These are phyloP conservation scores for Watsonalla cultraria DNA, from an alignment of 2,888 invertebrate species.

Conservation along the genomic window DNA sequence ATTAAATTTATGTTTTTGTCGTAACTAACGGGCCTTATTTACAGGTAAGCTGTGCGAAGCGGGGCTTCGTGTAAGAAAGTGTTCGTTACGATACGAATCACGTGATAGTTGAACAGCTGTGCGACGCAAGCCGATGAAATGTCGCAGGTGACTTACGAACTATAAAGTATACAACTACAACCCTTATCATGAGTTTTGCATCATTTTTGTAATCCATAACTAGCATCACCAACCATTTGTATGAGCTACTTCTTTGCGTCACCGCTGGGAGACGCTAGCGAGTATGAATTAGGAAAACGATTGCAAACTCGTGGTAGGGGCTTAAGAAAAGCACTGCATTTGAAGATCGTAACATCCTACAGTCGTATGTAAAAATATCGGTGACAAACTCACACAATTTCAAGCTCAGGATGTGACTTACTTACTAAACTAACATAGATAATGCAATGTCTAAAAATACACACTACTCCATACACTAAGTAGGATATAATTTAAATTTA, in stretches of 20 bases:
- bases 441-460: conserved; percentile 78
- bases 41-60: conserved; percentile 37
- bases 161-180: conserved; percentile 41
- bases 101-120: conserved; percentile 25
- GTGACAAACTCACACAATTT: conserved; percentile 67
- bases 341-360: conserved; percentile 46
- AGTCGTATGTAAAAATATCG: conserved; percentile 63
- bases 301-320: too few relatives aligned
- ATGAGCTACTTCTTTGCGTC: too few relatives aligned
- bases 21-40: conserved; percentile 63
- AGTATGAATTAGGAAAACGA: too few relatives aligned
- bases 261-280: too few relatives aligned
- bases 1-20: conserved; percentile 53
- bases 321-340: conserved; percentile 50
- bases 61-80: conserved; percentile 8
- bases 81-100: conserved; percentile 18
- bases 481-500: conserved; percentile 70
- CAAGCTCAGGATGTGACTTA: conserved; percentile 75
- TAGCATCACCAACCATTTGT: too few relatives aligned
- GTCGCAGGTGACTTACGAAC: conserved; percentile 39
- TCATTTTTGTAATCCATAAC: too few relatives aligned
- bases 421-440: conserved; percentile 73
- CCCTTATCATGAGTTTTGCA: too few relatives aligned
- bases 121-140: conserved; percentile 30
- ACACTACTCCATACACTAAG: conserved; percentile 71